Conservation (phyloP, 2,888 invertebrate genomes). For the Leucoma salicis region DNA sequence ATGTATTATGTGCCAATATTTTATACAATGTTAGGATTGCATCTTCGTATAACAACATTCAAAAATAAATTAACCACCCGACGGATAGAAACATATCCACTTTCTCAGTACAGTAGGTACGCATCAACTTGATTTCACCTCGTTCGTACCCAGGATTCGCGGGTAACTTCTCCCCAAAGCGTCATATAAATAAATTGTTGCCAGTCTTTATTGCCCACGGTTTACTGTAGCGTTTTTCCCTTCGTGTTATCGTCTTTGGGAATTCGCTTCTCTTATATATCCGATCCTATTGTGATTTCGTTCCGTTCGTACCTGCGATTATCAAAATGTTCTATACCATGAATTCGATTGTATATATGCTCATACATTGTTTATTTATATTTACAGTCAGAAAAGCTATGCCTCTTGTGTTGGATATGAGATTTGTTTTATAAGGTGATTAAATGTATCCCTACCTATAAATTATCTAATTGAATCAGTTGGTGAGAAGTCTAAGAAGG, state of each 20-base stretch:
- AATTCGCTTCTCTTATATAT: slow-evolving; percentile 60
- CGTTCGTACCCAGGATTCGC: slow-evolving; percentile 61
- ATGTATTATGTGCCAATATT: too few relatives aligned
- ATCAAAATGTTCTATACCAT: slow-evolving; percentile 59
- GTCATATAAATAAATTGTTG: slow-evolving; percentile 82
- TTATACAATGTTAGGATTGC: too few relatives aligned
- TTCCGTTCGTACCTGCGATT: slow-evolving; percentile 56
- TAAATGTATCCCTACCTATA: too few relatives aligned
- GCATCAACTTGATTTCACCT: slow-evolving; percentile 77
- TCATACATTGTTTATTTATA: not conserved
- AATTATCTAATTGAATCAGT: too few relatives aligned
- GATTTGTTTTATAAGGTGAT: too few relatives aligned
- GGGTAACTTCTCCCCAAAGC: slow-evolving; percentile 78
- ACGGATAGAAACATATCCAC: slow-evolving; percentile 52
- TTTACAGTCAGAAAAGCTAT: not conserved
- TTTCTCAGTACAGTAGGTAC: slow-evolving; percentile 63
- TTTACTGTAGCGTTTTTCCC: slow-evolving; percentile 72
- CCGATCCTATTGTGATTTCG: slow-evolving; percentile 67
- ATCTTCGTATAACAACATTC: slow-evolving; percentile 12
- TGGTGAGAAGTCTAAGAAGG: too few relatives aligned
- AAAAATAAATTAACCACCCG: slow-evolving; percentile 48
- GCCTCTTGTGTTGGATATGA: too few relatives aligned
- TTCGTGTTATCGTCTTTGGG: slow-evolving; percentile 67
- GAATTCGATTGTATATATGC: slow-evolving; percentile 45
- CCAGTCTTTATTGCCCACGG: slow-evolving; percentile 75